Evolutionary conservation across 2,888 invertebrate species (phyloP).

Genomic region (Pemphredon lugubris): DNA sequence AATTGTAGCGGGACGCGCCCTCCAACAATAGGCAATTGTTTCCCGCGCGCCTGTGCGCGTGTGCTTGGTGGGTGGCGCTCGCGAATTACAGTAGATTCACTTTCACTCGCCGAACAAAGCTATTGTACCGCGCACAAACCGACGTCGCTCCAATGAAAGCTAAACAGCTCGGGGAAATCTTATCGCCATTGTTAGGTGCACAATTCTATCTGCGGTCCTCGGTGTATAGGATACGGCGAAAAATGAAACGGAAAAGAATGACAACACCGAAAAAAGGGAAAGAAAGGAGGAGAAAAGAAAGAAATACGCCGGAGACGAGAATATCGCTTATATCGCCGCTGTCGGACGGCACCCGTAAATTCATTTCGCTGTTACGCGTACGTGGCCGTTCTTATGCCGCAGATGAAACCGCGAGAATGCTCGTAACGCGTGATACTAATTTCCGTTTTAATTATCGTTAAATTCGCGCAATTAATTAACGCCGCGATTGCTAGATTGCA

Average conservation of each 20-base stretch:
- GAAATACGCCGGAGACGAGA: too few relatives aligned
- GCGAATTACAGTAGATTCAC: too few relatives aligned
- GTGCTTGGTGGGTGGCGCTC: too few relatives aligned
- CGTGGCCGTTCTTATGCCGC: conserved; percentile 2
- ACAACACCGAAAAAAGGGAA: background rate
- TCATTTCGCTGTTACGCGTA: too few relatives aligned
- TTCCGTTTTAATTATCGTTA: conserved; percentile 67
- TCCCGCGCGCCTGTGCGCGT: too few relatives aligned
- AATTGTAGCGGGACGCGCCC: background rate
- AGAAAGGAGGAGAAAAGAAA: too few relatives aligned
- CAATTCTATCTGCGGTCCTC: too few relatives aligned
- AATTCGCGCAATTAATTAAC: conserved; percentile 62
- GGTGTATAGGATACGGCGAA: too few relatives aligned
- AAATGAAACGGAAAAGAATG: too few relatives aligned
- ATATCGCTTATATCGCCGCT: conserved; percentile 9
- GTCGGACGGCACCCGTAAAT: conserved; percentile 31
- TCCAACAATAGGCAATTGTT: too few relatives aligned
- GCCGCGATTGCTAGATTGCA: conserved; percentile 37
- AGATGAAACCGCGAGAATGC: conserved; percentile 42
- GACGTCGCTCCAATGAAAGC: background rate
- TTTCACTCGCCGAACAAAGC: background rate
- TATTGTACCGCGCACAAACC: background rate
- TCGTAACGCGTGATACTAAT: conserved; percentile 55
- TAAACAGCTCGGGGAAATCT: background rate
- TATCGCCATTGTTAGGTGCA: too few relatives aligned